These are phyloP conservation scores for Drosophila lutescens DNA, from an alignment of 2,888 invertebrate genomes.

Conservation along the genomic window DNA sequence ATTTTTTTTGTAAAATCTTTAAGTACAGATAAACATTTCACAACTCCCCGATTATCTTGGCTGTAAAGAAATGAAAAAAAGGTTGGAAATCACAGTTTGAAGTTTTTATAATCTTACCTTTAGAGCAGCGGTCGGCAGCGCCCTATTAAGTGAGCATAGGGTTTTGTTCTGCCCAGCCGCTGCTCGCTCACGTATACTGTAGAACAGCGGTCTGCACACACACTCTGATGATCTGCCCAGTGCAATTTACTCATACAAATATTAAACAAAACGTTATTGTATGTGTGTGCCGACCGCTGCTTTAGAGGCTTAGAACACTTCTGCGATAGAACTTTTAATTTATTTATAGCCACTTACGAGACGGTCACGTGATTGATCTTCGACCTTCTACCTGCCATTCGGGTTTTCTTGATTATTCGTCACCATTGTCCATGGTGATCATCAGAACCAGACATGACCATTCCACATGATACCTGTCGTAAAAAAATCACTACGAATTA, in stretches of 20 bases:
- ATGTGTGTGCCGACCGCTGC: no score
- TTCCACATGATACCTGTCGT: constrained; percentile 13
- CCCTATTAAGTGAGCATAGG: no score
- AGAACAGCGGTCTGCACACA: no score
- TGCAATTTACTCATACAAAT: no score
- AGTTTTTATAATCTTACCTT: constrained; percentile 7
- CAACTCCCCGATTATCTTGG: constrained; percentile 10
- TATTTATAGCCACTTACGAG: constrained; percentile 23
- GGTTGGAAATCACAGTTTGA: constrained; percentile 19
- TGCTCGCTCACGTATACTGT: no score
- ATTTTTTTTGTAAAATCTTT: no score
- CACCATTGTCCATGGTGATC: constrained; percentile 17
- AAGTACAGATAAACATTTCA: background rate
- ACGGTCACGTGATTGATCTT: constrained; percentile 42
- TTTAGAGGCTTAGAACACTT: background rate
- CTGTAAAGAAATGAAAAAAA: constrained; percentile 3
- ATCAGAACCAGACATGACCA: constrained; percentile 11
- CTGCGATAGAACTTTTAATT: constrained; percentile 16
- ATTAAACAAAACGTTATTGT: no score
- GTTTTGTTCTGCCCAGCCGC: no score
- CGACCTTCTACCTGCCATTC: constrained; percentile 19
- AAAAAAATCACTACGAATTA: background rate
- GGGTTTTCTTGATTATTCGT: constrained; percentile 25
- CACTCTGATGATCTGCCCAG: no score
- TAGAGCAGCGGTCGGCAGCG: no score